Evolutionary conservation across 2,888 invertebrate species (phyloP).

Genomic region (Catocala fraxini): DNA sequence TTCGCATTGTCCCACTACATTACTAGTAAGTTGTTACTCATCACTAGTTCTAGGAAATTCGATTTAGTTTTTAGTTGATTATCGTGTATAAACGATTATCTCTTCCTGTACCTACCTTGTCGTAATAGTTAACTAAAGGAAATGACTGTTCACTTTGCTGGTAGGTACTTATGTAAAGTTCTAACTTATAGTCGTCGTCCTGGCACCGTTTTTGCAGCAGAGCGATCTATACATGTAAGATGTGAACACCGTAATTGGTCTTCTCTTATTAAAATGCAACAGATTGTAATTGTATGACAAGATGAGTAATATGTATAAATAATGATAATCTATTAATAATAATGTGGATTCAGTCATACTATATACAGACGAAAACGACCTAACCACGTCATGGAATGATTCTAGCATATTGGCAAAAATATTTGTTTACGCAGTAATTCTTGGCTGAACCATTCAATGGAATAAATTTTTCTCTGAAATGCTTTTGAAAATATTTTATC

Average conservation of each 20-base stretch:
- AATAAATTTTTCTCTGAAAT: no score
- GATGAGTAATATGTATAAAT: no score
- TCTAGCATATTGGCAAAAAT: no score
- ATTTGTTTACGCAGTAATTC: no score
- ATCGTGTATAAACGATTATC: conserved; percentile 4
- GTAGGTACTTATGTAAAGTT: background rate
- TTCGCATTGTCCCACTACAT: conserved; percentile 12
- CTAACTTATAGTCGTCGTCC: background rate
- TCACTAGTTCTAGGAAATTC: background rate
- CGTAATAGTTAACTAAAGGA: conserved; percentile 6
- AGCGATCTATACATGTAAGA: background rate
- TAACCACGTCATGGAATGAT: no score
- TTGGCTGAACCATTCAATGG: no score
- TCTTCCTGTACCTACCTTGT: conserved; percentile 10
- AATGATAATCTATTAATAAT: no score
- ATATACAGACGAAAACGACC: no score
- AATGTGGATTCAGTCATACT: no score
- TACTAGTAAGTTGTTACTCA: conserved; percentile 15
- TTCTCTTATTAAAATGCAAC: background rate
- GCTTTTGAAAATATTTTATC: no score
- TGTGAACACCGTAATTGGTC: no score
- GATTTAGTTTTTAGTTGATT: conserved; percentile 1
- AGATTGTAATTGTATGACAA: no score
- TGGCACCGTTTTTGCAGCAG: background rate
- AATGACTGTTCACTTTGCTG: background rate